Base-by-base conservation (phyloP, 1,140 invertebrate species). In the Pseudachorutes palmiensis region DNA sequence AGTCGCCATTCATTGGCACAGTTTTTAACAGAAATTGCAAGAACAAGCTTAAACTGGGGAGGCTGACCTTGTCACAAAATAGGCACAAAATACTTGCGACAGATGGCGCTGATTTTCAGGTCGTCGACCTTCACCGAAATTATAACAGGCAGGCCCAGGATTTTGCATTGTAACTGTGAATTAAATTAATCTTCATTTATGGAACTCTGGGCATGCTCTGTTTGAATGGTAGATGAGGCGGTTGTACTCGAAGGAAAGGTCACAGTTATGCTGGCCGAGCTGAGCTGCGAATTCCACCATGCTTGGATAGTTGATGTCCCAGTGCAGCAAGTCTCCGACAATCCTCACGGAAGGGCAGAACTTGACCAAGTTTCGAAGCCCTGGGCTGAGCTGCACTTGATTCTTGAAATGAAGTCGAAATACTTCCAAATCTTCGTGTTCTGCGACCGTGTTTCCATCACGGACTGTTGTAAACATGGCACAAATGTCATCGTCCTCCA, bases 401-500 rank as follows among this genome's bases (percentile, higher is more conserved):
- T 65, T 70, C 2, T 22, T 1, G 30, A 70, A 70, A n/a, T 65
- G 58, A 29, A 70, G 33, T 31, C 69, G 49, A 5, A 70, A 22
- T 1, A 67, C 65, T 55, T 67, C 65, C 5, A 70, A 45, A 16
- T 49, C 36, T 16, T 19, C 1, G 31, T 63, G 36, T 12, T 33
- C 33, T 31, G 19, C 19, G 51, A 59, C 33, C 2, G 36, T 19
- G 5, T 5, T 19, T 9, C 36, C 36, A 22, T 55, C 51, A 22
- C 24, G 9, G 5, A 26, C 3, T 14, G 12, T 5, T 14, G 12
- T 14, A 22, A 45, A 28, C 24, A 49, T 48, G 33, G 22, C 2
- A 2, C 36, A 16, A 3, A 71, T 31, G 32, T 68, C 66, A 5
- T 31, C 14, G n/a, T 68, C 63, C 29, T 48, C 63, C 14, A 71